Percentiles rank a stretch among this genome's conserved stretches.
phyloP scores from a whole-genome alignment of 2,113 vertebrate genomes.

The Neogobius melanostomus region DNA sequence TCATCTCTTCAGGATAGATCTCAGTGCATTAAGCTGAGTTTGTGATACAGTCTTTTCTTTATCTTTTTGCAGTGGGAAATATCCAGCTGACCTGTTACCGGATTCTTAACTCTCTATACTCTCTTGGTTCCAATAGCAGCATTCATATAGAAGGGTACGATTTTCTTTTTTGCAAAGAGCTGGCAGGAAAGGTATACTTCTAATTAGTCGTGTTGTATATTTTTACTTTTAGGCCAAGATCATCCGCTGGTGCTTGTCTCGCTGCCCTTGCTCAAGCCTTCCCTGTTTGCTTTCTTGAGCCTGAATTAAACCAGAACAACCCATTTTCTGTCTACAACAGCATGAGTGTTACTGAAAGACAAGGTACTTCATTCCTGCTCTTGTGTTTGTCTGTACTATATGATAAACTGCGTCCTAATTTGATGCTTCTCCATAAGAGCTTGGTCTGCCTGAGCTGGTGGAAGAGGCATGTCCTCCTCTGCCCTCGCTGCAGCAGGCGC shows the following conservation, averaged over 20 bases:
- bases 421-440: conserved; percentile 61
- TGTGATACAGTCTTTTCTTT: not conserved
- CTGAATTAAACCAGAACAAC: conserved; percentile 83
- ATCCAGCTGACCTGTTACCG: conserved; percentile 90
- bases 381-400: not conserved
- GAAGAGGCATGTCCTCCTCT: conserved; percentile 83
- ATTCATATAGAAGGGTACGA: conserved; percentile 92
- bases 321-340: conserved; percentile 85
- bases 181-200: not conserved
- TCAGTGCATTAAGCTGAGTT: not conserved
- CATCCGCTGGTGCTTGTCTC: conserved; percentile 86
- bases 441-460: conserved; percentile 77
- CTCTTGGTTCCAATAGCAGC: conserved; percentile 87
- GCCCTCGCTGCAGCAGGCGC: conserved; percentile 84
- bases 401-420: not conserved
- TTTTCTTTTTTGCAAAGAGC: conserved; percentile 17
- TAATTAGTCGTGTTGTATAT: conserved; percentile 1
- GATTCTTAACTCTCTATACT: conserved; percentile 88
- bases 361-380: conserved; percentile 73
- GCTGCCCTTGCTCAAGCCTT: conserved; percentile 88
- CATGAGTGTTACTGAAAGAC: conserved; percentile 76
- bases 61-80: conserved; percentile 82
- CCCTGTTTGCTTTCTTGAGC: conserved; percentile 93
- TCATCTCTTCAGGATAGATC: conserved; percentile 18
- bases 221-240: conserved; percentile 78